These are phyloP conservation scores for Fringilla coelebs DNA, from an alignment of 2,797 vertebrate species.

Conservation along the genomic window DNA sequence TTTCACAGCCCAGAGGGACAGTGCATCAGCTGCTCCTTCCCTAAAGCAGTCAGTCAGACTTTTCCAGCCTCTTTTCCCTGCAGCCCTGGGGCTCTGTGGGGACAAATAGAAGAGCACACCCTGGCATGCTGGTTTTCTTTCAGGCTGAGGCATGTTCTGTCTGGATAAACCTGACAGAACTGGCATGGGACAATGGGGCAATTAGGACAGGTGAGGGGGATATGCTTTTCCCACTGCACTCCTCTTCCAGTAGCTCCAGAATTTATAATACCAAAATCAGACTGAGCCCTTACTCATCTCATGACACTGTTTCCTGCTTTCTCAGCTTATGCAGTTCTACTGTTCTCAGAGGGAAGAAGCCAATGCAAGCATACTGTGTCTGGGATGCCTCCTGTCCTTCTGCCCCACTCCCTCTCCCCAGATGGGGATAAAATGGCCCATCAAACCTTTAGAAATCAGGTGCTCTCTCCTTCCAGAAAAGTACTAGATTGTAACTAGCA, in stretches of 20 bases:
- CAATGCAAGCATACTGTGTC: not conserved
- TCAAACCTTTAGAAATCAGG: not conserved
- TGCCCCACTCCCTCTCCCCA: not conserved
- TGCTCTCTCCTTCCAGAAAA: not conserved
- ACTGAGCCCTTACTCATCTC: not conserved
- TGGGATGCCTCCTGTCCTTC: not conserved
- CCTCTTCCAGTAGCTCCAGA: not conserved
- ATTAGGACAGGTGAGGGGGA: not conserved
- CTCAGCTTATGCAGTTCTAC: not conserved
- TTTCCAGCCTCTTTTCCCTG: not conserved
- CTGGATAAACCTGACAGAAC: not conserved
- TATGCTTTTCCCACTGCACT: not conserved
- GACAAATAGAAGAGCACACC: not conserved
- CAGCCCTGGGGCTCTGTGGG: not conserved
- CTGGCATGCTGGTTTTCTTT: not conserved
- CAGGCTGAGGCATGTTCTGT: not conserved
- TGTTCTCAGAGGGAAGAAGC: not conserved
- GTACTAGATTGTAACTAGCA: not conserved
- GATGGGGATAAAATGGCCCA: not conserved
- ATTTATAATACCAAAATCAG: not conserved
- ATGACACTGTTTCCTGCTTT: not conserved
- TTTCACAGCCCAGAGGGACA: not conserved
- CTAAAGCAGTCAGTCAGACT: not conserved
- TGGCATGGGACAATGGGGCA: not conserved
- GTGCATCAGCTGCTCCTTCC: not conserved